These are phyloP conservation scores for Ibidorhyncha struthersii DNA, from an alignment of 2,113 vertebrate genomes.

Conservation along the genomic window DNA sequence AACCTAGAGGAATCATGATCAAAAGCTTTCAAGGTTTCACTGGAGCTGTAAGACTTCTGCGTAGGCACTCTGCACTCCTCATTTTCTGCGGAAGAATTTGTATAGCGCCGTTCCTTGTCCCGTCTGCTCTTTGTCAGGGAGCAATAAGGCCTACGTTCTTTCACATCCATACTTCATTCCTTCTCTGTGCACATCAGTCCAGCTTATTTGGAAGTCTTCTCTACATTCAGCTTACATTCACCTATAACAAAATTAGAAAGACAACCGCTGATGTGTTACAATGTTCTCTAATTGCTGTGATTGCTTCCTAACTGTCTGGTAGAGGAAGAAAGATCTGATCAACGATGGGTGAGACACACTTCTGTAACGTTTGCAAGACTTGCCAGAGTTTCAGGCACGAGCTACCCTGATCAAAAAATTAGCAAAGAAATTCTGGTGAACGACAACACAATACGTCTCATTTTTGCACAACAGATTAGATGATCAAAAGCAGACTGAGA, in stretches of 20 bases:
- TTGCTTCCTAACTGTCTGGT: not conserved
- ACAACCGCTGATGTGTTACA: not conserved
- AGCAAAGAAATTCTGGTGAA: not conserved
- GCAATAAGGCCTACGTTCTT: slow-evolving; percentile 96
- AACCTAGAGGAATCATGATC: slow-evolving; percentile 93
- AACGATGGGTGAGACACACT: not conserved
- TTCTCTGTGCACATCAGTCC: slow-evolving; percentile 82
- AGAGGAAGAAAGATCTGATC: not conserved
- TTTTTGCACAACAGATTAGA: not conserved
- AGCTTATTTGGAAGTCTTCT: slow-evolving; percentile 62
- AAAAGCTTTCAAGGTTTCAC: slow-evolving; percentile 94
- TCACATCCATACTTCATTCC: slow-evolving; percentile 99
- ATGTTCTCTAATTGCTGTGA: slow-evolving; percentile 26
- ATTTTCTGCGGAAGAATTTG: slow-evolving; percentile 86
- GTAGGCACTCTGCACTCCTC: slow-evolving; percentile 94
- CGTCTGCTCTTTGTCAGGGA: slow-evolving; percentile 95
- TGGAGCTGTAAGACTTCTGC: slow-evolving; percentile 97
- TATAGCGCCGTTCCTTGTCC: slow-evolving; percentile 90
- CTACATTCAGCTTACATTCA: slow-evolving; percentile 73
- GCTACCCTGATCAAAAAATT: not conserved
- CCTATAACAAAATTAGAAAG: slow-evolving; percentile 69
- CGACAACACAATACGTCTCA: not conserved
- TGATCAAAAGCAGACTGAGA: not conserved
- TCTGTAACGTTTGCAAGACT: not conserved
- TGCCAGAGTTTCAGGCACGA: not conserved